A percentile compares a stretch with the other conserved stretches of the same genome.
Evolutionary conservation across 2,797 vertebrate species (phyloP).

Genomic region (Microchirus variegatus): DNA sequence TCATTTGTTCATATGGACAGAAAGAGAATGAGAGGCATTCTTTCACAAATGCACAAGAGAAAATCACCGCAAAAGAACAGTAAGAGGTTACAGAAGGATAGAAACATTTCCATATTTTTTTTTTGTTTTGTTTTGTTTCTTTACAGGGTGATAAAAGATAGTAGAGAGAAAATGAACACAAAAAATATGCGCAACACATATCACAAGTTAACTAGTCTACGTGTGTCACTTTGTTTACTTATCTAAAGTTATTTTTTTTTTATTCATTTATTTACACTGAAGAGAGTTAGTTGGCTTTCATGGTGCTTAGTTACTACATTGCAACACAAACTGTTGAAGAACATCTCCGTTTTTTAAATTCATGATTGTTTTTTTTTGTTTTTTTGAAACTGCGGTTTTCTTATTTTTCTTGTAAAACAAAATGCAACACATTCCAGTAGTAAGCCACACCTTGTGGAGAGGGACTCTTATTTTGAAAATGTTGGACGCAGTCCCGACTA

Average conservation of each 20-base stretch:
- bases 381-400: constrained; percentile 61
- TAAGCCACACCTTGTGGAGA: constrained; percentile 77
- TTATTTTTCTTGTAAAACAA: constrained; percentile 82
- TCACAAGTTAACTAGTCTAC: constrained; percentile 86
- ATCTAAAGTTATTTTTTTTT: constrained; percentile 81
- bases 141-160: constrained; percentile 81
- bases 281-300: constrained; percentile 84
- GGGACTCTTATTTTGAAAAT: constrained; percentile 76
- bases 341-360: constrained; percentile 74
- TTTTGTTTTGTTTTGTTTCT: constrained; percentile 72
- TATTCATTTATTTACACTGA: constrained; percentile 84
- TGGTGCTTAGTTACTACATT: constrained; percentile 85
- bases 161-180: constrained; percentile 82
- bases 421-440: constrained; percentile 88
- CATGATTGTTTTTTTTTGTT: constrained; percentile 45
- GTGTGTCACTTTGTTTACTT: constrained; percentile 81
- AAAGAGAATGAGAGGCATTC: constrained; percentile 83
- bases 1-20: constrained; percentile 86
- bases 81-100: constrained; percentile 81
- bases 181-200: constrained; percentile 86
- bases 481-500: constrained; percentile 70
- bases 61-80: constrained; percentile 84
- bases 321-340: constrained; percentile 82
- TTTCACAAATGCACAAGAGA: constrained; percentile 84
- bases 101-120: constrained; percentile 74